Evolutionary conservation across 2,113 vertebrate species (phyloP).

Genomic region (Hemichromis elongatus): DNA sequence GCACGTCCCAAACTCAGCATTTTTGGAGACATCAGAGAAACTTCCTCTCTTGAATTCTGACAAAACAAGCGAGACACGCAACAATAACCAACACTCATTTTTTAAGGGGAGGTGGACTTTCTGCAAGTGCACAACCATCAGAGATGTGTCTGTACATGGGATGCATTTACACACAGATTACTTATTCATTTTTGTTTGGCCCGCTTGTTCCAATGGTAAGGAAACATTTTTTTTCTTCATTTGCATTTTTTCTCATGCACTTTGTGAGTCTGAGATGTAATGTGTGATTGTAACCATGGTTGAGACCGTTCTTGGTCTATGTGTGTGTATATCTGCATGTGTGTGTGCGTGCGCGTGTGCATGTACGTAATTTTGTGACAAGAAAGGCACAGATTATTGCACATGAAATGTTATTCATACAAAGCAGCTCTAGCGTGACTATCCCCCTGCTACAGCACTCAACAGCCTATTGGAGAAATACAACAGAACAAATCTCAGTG

Average conservation of each 20-base stretch:
- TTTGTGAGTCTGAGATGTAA: slow-evolving; percentile 6
- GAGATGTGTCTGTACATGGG: not conserved
- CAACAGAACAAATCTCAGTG: slow-evolving; percentile 62
- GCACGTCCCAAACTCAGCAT: not conserved
- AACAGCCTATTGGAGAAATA: slow-evolving; percentile 66
- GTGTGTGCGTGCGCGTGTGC: not conserved
- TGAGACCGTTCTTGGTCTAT: slow-evolving; percentile 5
- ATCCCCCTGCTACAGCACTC: slow-evolving; percentile 65
- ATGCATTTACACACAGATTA: not conserved
- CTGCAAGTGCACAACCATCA: not conserved
- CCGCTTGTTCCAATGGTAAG: slow-evolving; percentile 4
- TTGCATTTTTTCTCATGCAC: not conserved
- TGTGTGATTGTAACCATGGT: slow-evolving; percentile 34
- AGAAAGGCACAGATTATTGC: slow-evolving; percentile 72
- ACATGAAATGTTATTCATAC: slow-evolving; percentile 75
- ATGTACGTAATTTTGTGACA: slow-evolving; percentile 47
- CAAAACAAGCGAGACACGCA: not conserved
- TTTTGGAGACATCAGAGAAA: not conserved
- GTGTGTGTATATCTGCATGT: not conserved
- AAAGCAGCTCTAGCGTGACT: slow-evolving; percentile 69
- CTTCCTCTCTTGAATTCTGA: not conserved
- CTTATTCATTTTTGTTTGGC: not conserved
- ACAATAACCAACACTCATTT: not conserved
- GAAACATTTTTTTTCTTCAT: slow-evolving; percentile 7
- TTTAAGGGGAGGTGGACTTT: not conserved